A percentile compares a stretch with the other conserved stretches of the same genome.
These are phyloP conservation scores for Xiphophorus couchianus DNA, from an alignment of 2,113 vertebrate species.

Conservation along the genomic window DNA sequence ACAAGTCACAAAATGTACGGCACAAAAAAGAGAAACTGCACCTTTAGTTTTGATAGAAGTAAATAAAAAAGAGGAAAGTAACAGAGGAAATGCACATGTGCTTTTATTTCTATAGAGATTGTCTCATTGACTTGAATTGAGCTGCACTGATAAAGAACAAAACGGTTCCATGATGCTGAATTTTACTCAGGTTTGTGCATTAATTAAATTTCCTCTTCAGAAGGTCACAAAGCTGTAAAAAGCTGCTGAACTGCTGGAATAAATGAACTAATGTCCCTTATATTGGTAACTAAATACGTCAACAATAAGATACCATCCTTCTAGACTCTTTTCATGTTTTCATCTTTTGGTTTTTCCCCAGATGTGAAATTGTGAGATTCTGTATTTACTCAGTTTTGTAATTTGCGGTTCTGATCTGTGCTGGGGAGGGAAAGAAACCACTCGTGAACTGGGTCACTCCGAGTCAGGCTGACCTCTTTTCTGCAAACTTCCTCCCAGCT, in stretches of 20 bases:
- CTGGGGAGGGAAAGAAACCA: neutral
- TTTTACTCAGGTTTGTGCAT: neutral
- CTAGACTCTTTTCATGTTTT: neutral
- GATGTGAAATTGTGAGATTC: neutral
- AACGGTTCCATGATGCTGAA: neutral
- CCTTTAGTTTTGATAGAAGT: neutral
- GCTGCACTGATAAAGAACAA: neutral
- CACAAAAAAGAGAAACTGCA: neutral
- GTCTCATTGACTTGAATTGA: neutral
- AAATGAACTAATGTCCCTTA: neutral
- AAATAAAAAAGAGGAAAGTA: neutral
- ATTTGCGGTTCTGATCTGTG: neutral
- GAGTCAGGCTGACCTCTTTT: conserved; percentile 57
- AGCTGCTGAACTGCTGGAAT: neutral
- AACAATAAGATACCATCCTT: neutral
- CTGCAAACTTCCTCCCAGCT: conserved; percentile 61
- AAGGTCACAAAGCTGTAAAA: neutral
- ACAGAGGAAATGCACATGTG: neutral
- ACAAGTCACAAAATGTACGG: too few relatives aligned
- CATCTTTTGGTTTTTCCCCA: neutral
- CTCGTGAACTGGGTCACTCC: conserved; percentile 33
- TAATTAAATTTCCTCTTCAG: neutral
- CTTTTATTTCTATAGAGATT: neutral
- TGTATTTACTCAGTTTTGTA: neutral
- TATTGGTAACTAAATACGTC: neutral